These are phyloP conservation scores for Agrilus mali DNA, from an alignment of 2,888 invertebrate genomes.

Conservation along the genomic window DNA sequence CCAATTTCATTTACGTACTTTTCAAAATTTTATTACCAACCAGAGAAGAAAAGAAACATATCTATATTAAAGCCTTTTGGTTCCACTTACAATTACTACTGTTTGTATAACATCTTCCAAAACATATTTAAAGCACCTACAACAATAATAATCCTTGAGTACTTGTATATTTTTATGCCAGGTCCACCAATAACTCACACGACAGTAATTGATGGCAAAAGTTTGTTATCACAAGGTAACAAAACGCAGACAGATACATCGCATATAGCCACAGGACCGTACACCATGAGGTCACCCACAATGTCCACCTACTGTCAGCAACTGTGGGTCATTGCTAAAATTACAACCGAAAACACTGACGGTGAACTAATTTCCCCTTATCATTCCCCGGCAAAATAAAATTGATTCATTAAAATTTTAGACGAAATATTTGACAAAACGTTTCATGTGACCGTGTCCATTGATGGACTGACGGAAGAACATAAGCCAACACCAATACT, in stretches of 20 bases:
- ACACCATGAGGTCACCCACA: conserved; percentile 71
- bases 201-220: conserved; percentile 46
- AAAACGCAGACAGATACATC: conserved; percentile 38
- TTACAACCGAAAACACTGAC: conserved; percentile 72
- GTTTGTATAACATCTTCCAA: too few relatives aligned
- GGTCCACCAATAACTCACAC: conserved; percentile 46
- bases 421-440: conserved; percentile 85
- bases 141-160: too few relatives aligned
- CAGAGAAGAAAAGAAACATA: too few relatives aligned
- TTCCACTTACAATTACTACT: too few relatives aligned
- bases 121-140: too few relatives aligned
- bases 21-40: too few relatives aligned
- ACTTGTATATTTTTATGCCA: conserved; percentile 8
- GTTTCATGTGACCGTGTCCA: conserved; percentile 73
- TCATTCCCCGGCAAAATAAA: not conserved
- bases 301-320: conserved; percentile 86
- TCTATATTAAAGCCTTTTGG: too few relatives aligned
- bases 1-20: too few relatives aligned
- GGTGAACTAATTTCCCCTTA: conserved; percentile 38
- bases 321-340: conserved; percentile 81
- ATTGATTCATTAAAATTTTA: conserved; percentile 30
- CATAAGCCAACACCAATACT: conserved; percentile 57
- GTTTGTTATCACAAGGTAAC: conserved; percentile 36
- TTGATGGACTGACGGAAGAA: conserved; percentile 68
- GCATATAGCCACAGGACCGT: conserved; percentile 63